Percentiles rank a stretch among this genome's conserved stretches.
Evolutionary conservation across 2,113 vertebrate genomes (phyloP).

Genomic region (Mionectes macconnelli): DNA sequence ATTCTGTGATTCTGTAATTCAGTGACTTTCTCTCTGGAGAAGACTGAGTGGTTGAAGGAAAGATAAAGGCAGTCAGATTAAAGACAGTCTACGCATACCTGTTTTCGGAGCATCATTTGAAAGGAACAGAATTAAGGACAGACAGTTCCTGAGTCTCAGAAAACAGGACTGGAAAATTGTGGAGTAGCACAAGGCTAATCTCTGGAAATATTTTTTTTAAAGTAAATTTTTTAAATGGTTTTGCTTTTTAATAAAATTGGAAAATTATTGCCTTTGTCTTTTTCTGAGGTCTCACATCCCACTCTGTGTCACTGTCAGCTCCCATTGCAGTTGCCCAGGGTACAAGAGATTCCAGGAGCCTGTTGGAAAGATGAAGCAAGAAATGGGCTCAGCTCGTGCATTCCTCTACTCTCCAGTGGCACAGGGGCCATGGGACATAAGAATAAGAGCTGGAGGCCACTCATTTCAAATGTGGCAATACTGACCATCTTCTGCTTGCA

Average conservation of each 20-base stretch:
- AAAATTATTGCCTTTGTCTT: neutral
- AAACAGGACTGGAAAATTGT: neutral
- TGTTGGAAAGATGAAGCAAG: neutral
- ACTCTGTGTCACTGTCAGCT: neutral
- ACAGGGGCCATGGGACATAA: too few species aligned
- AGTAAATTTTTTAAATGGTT: neutral
- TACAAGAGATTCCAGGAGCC: neutral
- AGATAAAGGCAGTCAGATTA: neutral
- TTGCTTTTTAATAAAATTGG: neutral
- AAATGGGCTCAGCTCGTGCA: neutral
- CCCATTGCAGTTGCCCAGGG: accelerated
- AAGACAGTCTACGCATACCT: neutral
- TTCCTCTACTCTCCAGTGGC: neutral
- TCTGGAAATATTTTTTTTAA: accelerated
- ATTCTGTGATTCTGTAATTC: neutral
- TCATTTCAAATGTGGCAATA: neutral
- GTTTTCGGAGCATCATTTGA: neutral
- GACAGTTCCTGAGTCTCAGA: neutral
- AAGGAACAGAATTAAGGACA: neutral
- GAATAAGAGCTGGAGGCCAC: neutral
- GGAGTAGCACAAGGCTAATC: neutral
- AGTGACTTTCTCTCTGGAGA: neutral
- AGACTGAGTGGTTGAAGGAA: neutral
- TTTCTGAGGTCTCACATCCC: neutral
- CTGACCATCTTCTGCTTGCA: neutral